Conservation (phyloP, 2,888 invertebrate species). For the Cosmia trapezina region DNA sequence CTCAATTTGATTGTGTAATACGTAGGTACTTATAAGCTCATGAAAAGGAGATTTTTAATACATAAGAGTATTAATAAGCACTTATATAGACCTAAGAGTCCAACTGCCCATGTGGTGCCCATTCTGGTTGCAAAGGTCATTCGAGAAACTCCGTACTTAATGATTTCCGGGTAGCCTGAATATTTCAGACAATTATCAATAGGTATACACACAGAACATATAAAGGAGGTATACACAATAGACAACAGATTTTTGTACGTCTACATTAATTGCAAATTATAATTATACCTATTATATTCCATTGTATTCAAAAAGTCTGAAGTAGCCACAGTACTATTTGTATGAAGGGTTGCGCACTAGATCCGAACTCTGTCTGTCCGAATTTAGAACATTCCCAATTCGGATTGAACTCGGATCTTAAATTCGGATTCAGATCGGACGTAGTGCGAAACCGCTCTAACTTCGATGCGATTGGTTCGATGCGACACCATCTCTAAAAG, state of each 20-base stretch:
- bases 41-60: slow-evolving; percentile 7
- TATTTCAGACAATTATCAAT: not conserved
- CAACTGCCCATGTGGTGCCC: not conserved
- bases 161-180: not conserved
- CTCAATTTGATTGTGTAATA: slow-evolving; percentile 20
- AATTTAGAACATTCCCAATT: no score
- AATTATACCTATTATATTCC: not conserved
- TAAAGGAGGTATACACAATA: no score
- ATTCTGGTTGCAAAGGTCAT: slow-evolving; percentile 3
- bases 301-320: not conserved
- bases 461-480: no score
- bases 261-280: no score
- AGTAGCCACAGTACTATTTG: no score
- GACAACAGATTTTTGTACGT: no score
- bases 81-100: not conserved
- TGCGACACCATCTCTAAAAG: not conserved
- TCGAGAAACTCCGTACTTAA: not conserved
- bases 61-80: slow-evolving; percentile 18
- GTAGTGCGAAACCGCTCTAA: no score
- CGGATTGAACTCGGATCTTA: no score
- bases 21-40: slow-evolving; percentile 2
- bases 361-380: no score
- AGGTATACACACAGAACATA: no score
- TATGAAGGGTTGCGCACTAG: no score
- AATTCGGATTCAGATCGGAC: no score